These are phyloP conservation scores for Nymphalis urticae DNA, from an alignment of 2,888 invertebrate genomes.

Conservation along the genomic window DNA sequence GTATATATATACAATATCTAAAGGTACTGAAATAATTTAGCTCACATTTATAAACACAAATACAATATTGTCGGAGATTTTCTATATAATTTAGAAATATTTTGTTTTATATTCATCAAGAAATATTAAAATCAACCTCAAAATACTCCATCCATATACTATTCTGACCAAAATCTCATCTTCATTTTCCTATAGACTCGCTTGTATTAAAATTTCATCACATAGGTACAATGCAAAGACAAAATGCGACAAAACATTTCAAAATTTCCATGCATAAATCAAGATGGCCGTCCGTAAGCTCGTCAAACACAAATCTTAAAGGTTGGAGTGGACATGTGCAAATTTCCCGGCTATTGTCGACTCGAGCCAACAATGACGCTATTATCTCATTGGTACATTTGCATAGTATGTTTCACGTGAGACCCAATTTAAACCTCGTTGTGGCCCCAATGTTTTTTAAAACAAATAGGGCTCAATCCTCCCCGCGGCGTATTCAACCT, in stretches of 20 bases:
- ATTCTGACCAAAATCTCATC: background rate
- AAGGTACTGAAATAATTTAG: too few relatives aligned
- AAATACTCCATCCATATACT: background rate
- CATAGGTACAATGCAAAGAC: slow-evolving; percentile 18
- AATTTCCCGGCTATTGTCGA: slow-evolving; percentile 55
- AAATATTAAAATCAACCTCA: background rate
- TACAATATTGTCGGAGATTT: too few relatives aligned
- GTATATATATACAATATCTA: too few relatives aligned
- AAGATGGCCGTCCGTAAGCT: slow-evolving; percentile 31
- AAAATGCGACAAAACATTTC: slow-evolving; percentile 29
- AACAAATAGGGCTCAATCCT: slow-evolving; percentile 59
- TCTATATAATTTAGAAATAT: too few relatives aligned
- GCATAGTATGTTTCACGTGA: slow-evolving; percentile 64
- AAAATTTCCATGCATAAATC: slow-evolving; percentile 26
- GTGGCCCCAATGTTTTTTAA: slow-evolving; percentile 63
- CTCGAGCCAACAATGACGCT: slow-evolving; percentile 44
- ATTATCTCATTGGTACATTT: slow-evolving; percentile 68
- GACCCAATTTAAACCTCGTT: slow-evolving; percentile 64
- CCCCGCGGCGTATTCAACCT: slow-evolving; percentile 46
- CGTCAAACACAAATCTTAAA: slow-evolving; percentile 44
- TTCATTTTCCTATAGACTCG: background rate
- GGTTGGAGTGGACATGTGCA: slow-evolving; percentile 47
- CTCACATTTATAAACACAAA: too few relatives aligned
- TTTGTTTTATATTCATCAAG: too few relatives aligned
- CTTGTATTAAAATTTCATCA: slow-evolving; percentile 15